Base-by-base conservation (phyloP, 1,140 invertebrate genomes). In the Drosophila navojoa region DNA sequence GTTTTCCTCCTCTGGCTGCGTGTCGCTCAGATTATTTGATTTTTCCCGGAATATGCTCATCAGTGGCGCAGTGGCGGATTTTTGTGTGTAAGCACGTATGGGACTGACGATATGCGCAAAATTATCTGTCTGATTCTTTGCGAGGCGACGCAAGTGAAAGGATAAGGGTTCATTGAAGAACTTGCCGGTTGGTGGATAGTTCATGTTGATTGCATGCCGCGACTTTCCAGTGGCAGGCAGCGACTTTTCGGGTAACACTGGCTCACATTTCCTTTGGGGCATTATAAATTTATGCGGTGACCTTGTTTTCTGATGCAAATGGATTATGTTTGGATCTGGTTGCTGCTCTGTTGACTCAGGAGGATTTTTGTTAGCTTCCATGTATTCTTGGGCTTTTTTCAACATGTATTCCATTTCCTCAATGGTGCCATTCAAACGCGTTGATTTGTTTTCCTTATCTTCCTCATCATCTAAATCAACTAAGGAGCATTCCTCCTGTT, bases 351-450 rank as follows among this genome's bases (percentile, higher is more conserved):
- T 13, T 68, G 60, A 16, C 27, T 59, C 0, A 5, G 57, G 49
- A 10, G 58, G 53, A 19, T 19, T n/a, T 3, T 72, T 22, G 5
- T 72, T 53, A 13, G 62, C 62, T 7, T 62, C 55, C 61, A 91
- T 78, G 15, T 80, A 82, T 68, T 91, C 80, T 50, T 85, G 73
- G 3, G 91, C 92, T 13, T 92, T 91, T 61, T 92, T 71, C 66
- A 93, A 80, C 70, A 92, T 82, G 32, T 92, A 90, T 29, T 93
- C 92, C 49, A 93, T 90, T 79, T 92, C 91, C 79, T 93, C 92
- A 40, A 93, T 79, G 19, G 92, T 92, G 74, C 92, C 91, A 67
- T 93, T 92, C 11, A 93, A 92, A 47, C 92, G 78, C 9, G 91
- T 49, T 0, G 91, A 91, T 2, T 57, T 63, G 32, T 90, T 84